Conservation (phyloP, 2,888 invertebrate species). For the Acanthoscelides obtectus region DNA sequence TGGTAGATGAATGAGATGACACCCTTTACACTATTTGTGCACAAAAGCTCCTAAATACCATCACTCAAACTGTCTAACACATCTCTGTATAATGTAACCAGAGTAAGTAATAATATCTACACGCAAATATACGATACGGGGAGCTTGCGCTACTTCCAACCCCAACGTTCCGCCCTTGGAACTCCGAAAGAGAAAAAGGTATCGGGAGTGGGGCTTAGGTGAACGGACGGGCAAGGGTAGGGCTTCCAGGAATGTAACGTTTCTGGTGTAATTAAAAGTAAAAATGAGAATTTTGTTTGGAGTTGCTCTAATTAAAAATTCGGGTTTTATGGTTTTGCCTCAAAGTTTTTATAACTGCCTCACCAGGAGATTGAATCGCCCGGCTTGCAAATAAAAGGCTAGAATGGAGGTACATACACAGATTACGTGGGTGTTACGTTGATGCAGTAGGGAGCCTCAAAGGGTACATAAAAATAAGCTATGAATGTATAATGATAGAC, state of each 20-base stretch:
- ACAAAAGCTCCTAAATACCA: no score
- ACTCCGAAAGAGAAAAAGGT: not conserved
- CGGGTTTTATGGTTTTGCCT: conserved; percentile 37
- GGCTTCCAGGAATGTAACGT: not conserved
- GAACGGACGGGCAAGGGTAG: not conserved
- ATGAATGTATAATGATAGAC: not conserved
- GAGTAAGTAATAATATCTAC: no score
- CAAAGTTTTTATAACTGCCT: conserved; percentile 3
- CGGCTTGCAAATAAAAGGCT: not conserved
- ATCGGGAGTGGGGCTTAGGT: not conserved
- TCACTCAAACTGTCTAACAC: no score
- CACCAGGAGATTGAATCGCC: not conserved
- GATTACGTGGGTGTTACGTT: not conserved
- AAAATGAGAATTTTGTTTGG: conserved; percentile 47
- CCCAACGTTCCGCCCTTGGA: not conserved
- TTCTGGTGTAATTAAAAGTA: conserved; percentile 42
- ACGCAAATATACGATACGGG: no score
- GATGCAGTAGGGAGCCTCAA: not conserved
- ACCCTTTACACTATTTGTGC: no score
- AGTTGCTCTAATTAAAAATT: conserved; percentile 43
- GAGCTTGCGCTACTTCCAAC: no score
- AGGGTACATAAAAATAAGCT: not conserved
- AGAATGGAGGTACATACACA: not conserved
- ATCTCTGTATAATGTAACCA: no score
- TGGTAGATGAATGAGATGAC: no score